A percentile compares a stretch with the other conserved stretches of the same genome.
Evolutionary conservation across 2,797 vertebrate genomes (phyloP).

Genomic region (Esox lucius): DNA sequence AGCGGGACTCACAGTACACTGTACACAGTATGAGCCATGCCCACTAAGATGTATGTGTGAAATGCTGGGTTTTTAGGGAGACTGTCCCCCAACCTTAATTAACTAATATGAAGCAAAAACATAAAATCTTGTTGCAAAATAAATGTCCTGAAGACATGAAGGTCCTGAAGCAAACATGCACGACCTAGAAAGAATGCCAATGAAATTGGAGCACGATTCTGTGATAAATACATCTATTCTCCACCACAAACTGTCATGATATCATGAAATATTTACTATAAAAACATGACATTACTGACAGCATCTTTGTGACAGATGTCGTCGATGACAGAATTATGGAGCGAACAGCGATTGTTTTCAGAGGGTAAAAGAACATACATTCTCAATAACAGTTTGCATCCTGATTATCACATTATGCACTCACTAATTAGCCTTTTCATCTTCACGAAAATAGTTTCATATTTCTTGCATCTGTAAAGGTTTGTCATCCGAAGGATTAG

Average conservation of each 20-base stretch:
- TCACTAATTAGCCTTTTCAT: neutral
- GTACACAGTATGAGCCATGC: no score
- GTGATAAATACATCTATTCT: constrained; percentile 1
- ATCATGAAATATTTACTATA: neutral
- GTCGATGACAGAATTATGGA: constrained; percentile 73
- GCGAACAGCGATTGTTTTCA: constrained; percentile 68
- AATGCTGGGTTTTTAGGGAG: no score
- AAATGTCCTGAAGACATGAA: neutral
- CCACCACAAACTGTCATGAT: neutral
- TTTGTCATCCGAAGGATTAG: constrained; percentile 69
- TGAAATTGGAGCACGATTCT: neutral
- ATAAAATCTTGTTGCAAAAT: neutral
- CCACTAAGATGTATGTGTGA: no score
- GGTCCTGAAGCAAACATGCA: neutral
- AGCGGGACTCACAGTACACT: no score
- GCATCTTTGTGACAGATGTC: constrained; percentile 61
- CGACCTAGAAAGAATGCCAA: neutral
- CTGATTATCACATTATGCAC: neutral
- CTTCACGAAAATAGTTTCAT: neutral
- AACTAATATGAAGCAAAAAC: neutral
- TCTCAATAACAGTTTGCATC: neutral
- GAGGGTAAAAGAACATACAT: constrained; percentile 59
- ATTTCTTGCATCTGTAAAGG: constrained; percentile 43
- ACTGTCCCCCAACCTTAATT: no score
- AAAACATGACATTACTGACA: neutral